phyloP scores from a whole-genome alignment of 2,888 invertebrate genomes.

The Mythimna vitellina region DNA sequence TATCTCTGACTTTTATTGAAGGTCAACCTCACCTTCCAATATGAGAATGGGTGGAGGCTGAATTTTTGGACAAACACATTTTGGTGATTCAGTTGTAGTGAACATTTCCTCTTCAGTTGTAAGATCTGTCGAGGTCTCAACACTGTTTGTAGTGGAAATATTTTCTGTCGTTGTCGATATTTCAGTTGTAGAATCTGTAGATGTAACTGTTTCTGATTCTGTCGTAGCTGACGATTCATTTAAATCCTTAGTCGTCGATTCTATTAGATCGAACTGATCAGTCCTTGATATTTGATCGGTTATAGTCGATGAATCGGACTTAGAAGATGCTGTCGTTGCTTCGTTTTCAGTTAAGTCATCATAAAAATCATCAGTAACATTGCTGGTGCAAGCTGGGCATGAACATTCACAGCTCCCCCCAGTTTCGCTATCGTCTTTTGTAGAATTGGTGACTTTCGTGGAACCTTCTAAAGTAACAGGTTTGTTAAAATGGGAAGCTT shows the following conservation, averaged over 20 bases:
- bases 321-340: conserved; percentile 60
- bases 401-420: conserved; percentile 94
- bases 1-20: conserved; percentile 79
- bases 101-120: conserved; percentile 72
- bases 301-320: conserved; percentile 40
- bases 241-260: conserved; percentile 48
- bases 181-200: conserved; percentile 58
- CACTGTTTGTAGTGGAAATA: conserved; percentile 61
- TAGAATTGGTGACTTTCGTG: conserved; percentile 71
- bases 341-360: conserved; percentile 78
- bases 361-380: conserved; percentile 81
- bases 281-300: conserved; percentile 41
- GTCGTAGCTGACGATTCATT: conserved; percentile 51
- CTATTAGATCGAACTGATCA: conserved; percentile 61
- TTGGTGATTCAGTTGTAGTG: conserved; percentile 74
- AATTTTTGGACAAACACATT: conserved; percentile 86
- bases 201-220: conserved; percentile 36
- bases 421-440: conserved; percentile 76
- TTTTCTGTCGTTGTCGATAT: conserved; percentile 49
- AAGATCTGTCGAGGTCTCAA: conserved; percentile 70
- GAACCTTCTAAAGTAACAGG: conserved; percentile 82
- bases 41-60: conserved; percentile 93
- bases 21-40: conserved; percentile 94
- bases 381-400: conserved; percentile 92
- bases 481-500: conserved; percentile 84